Conservation (phyloP, 30 jellyfish, hydroid and myxozoan genomes). For the Hydractinia symbiolongicarpus region DNA sequence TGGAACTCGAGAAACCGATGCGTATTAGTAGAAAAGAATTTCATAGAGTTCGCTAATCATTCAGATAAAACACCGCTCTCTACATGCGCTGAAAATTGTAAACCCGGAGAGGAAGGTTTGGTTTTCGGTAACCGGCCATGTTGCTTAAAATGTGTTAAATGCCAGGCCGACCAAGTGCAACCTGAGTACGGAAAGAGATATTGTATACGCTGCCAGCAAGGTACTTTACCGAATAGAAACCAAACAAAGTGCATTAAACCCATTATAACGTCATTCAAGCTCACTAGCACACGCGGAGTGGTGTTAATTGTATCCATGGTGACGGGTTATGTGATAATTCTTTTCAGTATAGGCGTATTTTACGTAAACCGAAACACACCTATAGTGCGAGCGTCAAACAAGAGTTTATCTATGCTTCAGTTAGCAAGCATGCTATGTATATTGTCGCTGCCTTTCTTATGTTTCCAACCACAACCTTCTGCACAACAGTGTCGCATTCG, state of each 20-base stretch:
- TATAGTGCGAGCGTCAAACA: constrained; percentile 78
- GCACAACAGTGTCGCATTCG: constrained; percentile 26
- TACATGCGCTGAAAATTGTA: constrained; percentile 73
- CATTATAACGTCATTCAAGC: constrained; percentile 6
- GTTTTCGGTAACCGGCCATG: constrained; percentile 69
- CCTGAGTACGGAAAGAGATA: constrained; percentile 44
- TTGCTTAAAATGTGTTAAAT: constrained; percentile 91
- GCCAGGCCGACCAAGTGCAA: constrained; percentile 57
- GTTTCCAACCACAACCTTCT: constrained; percentile 5
- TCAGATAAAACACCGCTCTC: constrained; percentile 65
- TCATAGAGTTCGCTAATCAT: constrained; percentile 44
- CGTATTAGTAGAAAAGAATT: background rate
- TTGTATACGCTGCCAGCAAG: constrained; percentile 52
- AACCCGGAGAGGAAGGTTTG: constrained; percentile 70
- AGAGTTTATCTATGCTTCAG: constrained; percentile 71
- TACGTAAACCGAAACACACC: constrained; percentile 67
- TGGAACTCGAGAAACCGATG: constrained; percentile 65
- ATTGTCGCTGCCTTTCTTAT: constrained; percentile 51
- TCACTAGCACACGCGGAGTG: constrained; percentile 38
- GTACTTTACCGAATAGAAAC: constrained; percentile 47
- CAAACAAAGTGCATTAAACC: constrained; percentile 75
- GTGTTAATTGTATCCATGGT: constrained; percentile 23
- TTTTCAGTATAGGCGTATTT: constrained; percentile 32
- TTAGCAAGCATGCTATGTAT: constrained; percentile 55
- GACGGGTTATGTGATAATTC: constrained; percentile 28